Conservation (phyloP, 1,140 invertebrate genomes). For the Metaphire vulgaris region DNA sequence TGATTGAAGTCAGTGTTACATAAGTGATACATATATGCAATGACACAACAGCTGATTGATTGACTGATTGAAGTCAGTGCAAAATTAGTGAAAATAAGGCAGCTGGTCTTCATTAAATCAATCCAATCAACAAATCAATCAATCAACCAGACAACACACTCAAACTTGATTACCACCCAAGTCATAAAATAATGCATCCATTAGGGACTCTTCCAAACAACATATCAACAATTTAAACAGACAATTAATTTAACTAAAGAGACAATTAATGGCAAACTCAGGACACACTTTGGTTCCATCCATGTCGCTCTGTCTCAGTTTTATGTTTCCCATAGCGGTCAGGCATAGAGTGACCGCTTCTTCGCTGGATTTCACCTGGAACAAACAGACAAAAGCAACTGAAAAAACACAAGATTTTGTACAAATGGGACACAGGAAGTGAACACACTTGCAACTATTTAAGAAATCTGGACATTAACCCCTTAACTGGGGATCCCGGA, state of each 20-base stretch:
- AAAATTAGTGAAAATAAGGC: too few relatives aligned
- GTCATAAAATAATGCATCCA: not conserved
- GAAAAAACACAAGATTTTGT: not conserved
- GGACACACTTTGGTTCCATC: conserved; percentile 64
- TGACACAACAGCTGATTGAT: too few relatives aligned
- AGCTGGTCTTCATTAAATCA: not conserved
- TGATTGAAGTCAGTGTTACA: too few relatives aligned
- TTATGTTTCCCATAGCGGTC: conserved; percentile 75
- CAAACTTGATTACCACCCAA: not conserved
- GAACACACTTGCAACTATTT: not conserved
- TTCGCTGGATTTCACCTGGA: conserved; percentile 67
- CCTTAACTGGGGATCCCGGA: not conserved
- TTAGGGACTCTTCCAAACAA: not conserved
- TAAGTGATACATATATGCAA: too few relatives aligned
- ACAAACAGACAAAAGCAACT: not conserved
- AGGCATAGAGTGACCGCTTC: conserved; percentile 80
- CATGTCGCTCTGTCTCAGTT: conserved; percentile 73
- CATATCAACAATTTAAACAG: not conserved
- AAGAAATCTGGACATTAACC: not conserved
- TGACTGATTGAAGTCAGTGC: too few relatives aligned
- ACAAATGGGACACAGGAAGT: not conserved
- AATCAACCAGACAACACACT: not conserved
- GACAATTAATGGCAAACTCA: not conserved
- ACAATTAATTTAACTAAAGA: not conserved
- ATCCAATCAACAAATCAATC: not conserved